Evolutionary conservation across 2,113 vertebrate species (phyloP).

Genomic region (Sphyrna mokarran): DNA sequence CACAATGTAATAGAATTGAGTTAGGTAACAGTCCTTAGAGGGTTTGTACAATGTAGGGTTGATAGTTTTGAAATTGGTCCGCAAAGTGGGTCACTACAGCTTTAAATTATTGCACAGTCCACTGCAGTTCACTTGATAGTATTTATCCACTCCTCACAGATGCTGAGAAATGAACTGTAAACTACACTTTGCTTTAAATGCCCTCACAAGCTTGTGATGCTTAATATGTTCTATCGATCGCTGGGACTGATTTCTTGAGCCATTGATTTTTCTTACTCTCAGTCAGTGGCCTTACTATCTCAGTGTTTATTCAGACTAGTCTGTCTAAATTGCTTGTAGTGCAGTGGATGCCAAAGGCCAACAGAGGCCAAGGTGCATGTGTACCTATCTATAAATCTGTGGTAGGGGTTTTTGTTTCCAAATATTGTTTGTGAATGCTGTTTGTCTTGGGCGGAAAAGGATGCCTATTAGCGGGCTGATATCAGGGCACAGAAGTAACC

Average conservation of each 20-base stretch:
- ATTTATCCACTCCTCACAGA: slow-evolving; percentile 54
- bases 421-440: slow-evolving; percentile 53
- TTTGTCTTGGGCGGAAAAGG: slow-evolving; percentile 43
- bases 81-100: slow-evolving; percentile 4
- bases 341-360: slow-evolving; percentile 47
- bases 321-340: slow-evolving; percentile 70
- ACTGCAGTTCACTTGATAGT: slow-evolving; percentile 40
- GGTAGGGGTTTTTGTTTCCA: slow-evolving; percentile 61
- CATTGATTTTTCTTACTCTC: slow-evolving; percentile 68
- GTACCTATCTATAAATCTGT: slow-evolving; percentile 66
- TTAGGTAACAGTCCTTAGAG: not conserved
- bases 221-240: slow-evolving; percentile 73
- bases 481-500: not conserved
- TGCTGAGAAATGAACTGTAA: slow-evolving; percentile 53
- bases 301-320: slow-evolving; percentile 71
- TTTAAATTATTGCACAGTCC: slow-evolving; percentile 30
- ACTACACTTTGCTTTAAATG: slow-evolving; percentile 59
- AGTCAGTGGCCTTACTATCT: slow-evolving; percentile 66
- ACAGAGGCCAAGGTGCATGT: slow-evolving; percentile 53
- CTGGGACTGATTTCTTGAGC: slow-evolving; percentile 60
- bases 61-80: slow-evolving; percentile 17
- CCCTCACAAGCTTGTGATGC: slow-evolving; percentile 51
- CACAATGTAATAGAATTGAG: not conserved
- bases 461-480: slow-evolving; percentile 17
- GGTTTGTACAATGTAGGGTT: not conserved